Conservation (phyloP, 2,113 vertebrate genomes). For the Centropus bengalensis region DNA sequence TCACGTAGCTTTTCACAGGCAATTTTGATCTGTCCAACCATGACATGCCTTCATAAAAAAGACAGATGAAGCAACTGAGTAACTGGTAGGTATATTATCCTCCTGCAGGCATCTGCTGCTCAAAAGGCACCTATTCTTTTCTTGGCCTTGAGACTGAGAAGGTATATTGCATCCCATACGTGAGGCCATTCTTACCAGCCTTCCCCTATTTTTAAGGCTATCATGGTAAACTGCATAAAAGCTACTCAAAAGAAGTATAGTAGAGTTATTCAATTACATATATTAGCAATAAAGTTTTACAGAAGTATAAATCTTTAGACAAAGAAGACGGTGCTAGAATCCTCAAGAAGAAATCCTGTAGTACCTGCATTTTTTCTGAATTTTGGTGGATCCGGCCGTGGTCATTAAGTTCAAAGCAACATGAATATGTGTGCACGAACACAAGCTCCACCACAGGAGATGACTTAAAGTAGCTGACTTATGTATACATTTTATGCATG, state of each 20-base stretch:
- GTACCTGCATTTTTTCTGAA: neutral
- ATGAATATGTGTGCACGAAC: neutral
- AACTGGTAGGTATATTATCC: slow-evolving; percentile 52
- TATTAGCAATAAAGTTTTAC: neutral
- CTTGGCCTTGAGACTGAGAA: slow-evolving; percentile 16
- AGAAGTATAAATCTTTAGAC: neutral
- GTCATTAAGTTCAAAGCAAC: neutral
- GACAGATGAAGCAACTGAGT: slow-evolving; percentile 58
- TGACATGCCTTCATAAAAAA: slow-evolving; percentile 64
- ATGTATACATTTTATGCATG: accelerated
- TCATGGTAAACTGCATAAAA: slow-evolving; percentile 18
- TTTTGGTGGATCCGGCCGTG: neutral
- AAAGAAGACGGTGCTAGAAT: neutral
- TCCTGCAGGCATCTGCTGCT: slow-evolving; percentile 46
- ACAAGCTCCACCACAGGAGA: neutral
- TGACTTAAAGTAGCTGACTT: neutral
- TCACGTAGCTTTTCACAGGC: slow-evolving; percentile 52
- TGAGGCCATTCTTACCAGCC: neutral
- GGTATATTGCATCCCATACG: neutral
- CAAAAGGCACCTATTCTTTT: slow-evolving; percentile 39
- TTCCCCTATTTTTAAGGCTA: slow-evolving; percentile 1
- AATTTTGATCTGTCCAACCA: slow-evolving; percentile 61
- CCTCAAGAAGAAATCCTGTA: neutral
- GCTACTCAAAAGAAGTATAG: neutral
- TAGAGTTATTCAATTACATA: neutral